A percentile compares a stretch with the other conserved stretches of the same genome.
Evolutionary conservation across 2,113 vertebrate genomes (phyloP).

Genomic region (Scomber colias): DNA sequence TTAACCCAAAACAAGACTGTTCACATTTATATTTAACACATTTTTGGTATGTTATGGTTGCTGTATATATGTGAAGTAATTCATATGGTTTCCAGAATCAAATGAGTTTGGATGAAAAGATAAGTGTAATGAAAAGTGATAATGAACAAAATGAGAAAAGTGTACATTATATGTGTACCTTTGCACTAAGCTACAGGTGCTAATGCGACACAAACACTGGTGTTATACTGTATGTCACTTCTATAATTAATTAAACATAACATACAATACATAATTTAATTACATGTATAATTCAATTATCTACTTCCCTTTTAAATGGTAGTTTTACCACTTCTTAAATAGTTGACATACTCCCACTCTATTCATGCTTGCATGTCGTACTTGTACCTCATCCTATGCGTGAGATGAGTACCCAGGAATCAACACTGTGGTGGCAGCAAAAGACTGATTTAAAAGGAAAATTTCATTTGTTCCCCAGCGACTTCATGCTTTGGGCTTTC

Average conservation of each 20-base stretch:
- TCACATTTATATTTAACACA: no score
- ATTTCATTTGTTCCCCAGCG: slow-evolving; percentile 62
- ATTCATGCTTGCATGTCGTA: slow-evolving; percentile 3
- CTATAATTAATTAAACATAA: no score
- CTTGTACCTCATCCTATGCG: slow-evolving; percentile 20
- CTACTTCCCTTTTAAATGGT: background rate
- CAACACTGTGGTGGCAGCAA: slow-evolving; percentile 16
- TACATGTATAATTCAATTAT: background rate
- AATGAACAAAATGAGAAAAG: background rate
- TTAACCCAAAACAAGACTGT: background rate
- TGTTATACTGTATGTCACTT: background rate
- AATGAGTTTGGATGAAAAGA: background rate
- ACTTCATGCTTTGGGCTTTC: slow-evolving; percentile 53
- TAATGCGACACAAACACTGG: background rate
- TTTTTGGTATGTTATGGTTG: no score
- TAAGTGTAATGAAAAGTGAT: background rate
- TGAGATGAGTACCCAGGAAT: slow-evolving; percentile 26
- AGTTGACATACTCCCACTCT: background rate
- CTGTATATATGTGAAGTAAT: no score
- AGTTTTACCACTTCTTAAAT: background rate
- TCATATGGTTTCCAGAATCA: background rate
- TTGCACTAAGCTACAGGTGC: background rate
- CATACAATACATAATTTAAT: no score
- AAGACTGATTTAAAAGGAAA: slow-evolving; percentile 49
- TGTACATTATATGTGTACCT: background rate